Percentiles rank a stretch among this genome's conserved stretches.
Evolutionary conservation across 1,140 invertebrate genomes (phyloP).

Genomic region (Caenorhabditis remanei): DNA sequence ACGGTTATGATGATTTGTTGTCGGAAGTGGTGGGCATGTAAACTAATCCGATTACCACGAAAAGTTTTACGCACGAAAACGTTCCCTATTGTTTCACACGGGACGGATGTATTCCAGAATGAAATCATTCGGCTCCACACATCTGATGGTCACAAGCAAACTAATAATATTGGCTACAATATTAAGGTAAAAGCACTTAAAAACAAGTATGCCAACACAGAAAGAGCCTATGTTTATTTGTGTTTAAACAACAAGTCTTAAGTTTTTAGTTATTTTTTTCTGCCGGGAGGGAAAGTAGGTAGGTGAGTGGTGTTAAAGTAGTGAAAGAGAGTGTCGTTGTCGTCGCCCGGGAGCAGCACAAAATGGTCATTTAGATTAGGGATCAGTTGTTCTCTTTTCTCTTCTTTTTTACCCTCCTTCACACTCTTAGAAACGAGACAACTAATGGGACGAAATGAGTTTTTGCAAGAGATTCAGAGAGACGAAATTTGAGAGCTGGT

Average conservation of each 20-base stretch:
- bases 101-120: not conserved
- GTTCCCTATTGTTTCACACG: constrained; percentile 33
- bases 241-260: constrained; percentile 52
- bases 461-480: constrained; percentile 6
- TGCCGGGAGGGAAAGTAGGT: not conserved
- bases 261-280: constrained; percentile 2
- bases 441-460: constrained; percentile 13
- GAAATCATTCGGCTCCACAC: not conserved
- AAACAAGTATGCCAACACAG: constrained; percentile 22
- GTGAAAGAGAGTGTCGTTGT: constrained; percentile 5
- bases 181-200: constrained; percentile 24
- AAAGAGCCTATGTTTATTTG: constrained; percentile 21
- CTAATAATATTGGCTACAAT: not conserved
- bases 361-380: constrained; percentile 50
- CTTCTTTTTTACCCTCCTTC: not conserved
- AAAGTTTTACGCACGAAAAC: not conserved
- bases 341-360: constrained; percentile 35
- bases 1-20: constrained; percentile 45
- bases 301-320: constrained; percentile 44
- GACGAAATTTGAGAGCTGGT: constrained; percentile 9
- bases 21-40: constrained; percentile 13
- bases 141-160: not conserved
- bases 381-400: constrained; percentile 35
- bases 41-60: constrained; percentile 50
- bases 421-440: not conserved